Conservation (phyloP, 2,113 vertebrate genomes). For the Rhodinocichla rosea region DNA sequence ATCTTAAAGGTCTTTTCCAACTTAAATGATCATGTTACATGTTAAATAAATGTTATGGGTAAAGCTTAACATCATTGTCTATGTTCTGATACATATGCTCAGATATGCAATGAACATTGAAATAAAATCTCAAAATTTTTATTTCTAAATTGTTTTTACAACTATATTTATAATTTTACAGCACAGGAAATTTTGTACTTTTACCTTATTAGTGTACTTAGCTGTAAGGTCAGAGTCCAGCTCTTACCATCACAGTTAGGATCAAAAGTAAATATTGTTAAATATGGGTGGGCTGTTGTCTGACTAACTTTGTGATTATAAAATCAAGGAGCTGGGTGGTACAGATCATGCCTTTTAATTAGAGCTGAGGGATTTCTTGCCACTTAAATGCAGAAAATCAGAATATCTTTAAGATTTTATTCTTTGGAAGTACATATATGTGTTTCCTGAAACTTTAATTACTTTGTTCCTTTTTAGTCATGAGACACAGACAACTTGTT, state of each 20-base stretch:
- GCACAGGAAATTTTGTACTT: not conserved
- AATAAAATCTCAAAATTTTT: not conserved
- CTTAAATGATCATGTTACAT: not conserved
- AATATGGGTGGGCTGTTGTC: not conserved
- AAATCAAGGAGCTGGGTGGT: not conserved
- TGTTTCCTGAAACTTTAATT: not conserved
- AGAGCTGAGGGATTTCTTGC: not conserved
- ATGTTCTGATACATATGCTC: not conserved
- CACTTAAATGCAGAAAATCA: not conserved
- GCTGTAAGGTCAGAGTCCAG: not conserved
- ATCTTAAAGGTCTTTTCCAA: not conserved
- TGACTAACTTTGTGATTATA: not conserved
- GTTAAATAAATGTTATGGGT: not conserved
- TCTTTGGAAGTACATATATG: not conserved
- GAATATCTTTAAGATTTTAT: not conserved
- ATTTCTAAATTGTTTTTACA: not conserved
- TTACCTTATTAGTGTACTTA: not conserved
- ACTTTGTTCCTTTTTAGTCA: slow-evolving; percentile 75
- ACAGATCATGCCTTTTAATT: not conserved
- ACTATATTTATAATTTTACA: not conserved
- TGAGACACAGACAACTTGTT: slow-evolving; percentile 92
- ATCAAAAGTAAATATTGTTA: not conserved
- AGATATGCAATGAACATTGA: not conserved
- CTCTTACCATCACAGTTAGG: not conserved
- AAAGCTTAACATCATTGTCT: not conserved